A percentile compares a stretch with the other conserved stretches of the same genome.
These are phyloP conservation scores for Phytoseiulus persimilis DNA, from an alignment of 2,888 invertebrate species.

Conservation along the genomic window DNA sequence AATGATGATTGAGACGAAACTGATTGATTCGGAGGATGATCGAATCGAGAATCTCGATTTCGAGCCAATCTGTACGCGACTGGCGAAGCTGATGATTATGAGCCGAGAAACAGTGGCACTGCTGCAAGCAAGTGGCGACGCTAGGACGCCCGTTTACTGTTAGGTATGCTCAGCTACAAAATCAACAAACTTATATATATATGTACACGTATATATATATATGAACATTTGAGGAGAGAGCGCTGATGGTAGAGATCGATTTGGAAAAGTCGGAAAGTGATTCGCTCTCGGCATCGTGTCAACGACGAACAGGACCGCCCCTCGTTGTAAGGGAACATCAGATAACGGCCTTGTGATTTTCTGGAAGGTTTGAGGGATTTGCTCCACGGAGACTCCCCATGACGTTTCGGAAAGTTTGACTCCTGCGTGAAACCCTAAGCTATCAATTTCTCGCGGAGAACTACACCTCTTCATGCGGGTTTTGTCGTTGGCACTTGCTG, in stretches of 20 bases:
- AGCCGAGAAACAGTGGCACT: not conserved
- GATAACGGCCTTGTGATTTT: no score
- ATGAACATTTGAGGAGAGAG: not conserved
- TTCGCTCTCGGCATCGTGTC: not conserved
- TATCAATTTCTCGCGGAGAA: no score
- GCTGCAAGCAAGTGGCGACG: not conserved
- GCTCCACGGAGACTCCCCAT: no score
- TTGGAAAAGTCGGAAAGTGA: not conserved
- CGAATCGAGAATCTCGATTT: not conserved
- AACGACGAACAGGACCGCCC: not conserved
- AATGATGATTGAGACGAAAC: not conserved
- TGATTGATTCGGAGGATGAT: not conserved
- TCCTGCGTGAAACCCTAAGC: no score
- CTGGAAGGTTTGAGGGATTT: no score
- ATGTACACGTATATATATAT: conserved; percentile 29
- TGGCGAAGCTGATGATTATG: not conserved
- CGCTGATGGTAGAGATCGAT: not conserved
- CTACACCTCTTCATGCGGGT: no score
- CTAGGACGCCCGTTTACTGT: not conserved
- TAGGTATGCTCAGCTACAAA: conserved; percentile 5
- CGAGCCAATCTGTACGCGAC: not conserved
- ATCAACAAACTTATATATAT: conserved; percentile 31
- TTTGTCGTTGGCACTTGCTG: not conserved
- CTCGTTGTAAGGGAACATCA: no score
- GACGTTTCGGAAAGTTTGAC: no score